Evolutionary conservation across 2,113 vertebrate species (phyloP), one percentile per base, ranked within the genome.

Genomic region (Oreochromis aureus): DNA sequence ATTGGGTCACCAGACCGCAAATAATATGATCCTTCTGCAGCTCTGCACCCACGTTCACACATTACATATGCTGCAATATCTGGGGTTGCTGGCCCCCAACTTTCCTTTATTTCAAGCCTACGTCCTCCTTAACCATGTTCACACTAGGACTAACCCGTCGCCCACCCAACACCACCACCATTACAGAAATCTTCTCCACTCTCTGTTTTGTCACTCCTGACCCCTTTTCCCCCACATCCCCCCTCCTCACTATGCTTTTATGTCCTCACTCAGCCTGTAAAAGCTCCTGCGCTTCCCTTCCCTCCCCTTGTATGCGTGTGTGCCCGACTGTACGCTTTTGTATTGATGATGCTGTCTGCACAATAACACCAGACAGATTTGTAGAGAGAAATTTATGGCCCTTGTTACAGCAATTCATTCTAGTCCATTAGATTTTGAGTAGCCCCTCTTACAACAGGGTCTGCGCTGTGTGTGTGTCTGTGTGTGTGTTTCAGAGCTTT

Each of bases 1-100:
- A 95, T 84, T 94, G 88, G 94, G 92, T 94, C 92, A 93, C 89
- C 94, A 95, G 92, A 93, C 92, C 78, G 69, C 84, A 91, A 87
- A 90, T 92, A 95, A 94, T 86, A 66, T 54, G 83, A 94, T 91
- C 89, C 86, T 87, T 92, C 86, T 94, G 90, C 80, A 84, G 83
- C 89, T 55, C 61, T 87, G 85, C 80, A 46, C 89, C 83, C 82
- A 90, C 82, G 54, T 88, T 89, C 89, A 92, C 84, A 89, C 79
- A 39, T 51, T 34, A 81, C 86, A 86, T 89, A 91, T 87, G 82
- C 84, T 27, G 76, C 81, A 86, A 78, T 84, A 94, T 90, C 10
- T 85, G 34, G 81, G 61, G 58, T 81, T 36, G 19, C 13, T 63
- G 53, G 19, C 61, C 83, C 53, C 32, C 56, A 22, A 36, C 44